phyloP scores from a whole-genome alignment of 2,888 invertebrate genomes.

The Drosophila cognata region DNA sequence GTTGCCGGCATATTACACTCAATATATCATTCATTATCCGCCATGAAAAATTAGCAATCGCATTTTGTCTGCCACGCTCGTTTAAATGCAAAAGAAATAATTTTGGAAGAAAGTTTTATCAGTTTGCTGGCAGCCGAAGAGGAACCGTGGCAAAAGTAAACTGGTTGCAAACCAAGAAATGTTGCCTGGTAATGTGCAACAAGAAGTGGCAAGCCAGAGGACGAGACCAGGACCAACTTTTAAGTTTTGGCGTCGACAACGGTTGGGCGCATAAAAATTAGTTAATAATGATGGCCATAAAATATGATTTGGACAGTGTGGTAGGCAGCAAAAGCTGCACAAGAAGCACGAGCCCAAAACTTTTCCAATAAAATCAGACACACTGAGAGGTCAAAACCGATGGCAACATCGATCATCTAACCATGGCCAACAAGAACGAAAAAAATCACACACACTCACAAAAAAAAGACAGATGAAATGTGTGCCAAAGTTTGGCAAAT shows the following conservation, averaged over 20 bases:
- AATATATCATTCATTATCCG: slow-evolving; percentile 80
- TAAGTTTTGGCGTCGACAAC: slow-evolving; percentile 38
- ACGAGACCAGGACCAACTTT: slow-evolving; percentile 64
- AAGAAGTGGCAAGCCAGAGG: slow-evolving; percentile 48
- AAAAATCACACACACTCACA: background rate
- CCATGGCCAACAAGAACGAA: slow-evolving; percentile 3
- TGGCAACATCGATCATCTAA: slow-evolving; percentile 72
- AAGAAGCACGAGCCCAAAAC: slow-evolving; percentile 49
- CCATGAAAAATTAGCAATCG: slow-evolving; percentile 80
- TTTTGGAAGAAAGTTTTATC: slow-evolving; percentile 75
- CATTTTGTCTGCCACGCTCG: slow-evolving; percentile 73
- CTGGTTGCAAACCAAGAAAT: slow-evolving; percentile 31
- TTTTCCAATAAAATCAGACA: slow-evolving; percentile 79
- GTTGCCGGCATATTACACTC: slow-evolving; percentile 57
- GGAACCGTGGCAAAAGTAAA: slow-evolving; percentile 7
- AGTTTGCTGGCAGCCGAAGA: slow-evolving; percentile 62
- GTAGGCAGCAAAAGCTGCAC: background rate
- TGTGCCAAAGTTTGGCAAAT: slow-evolving; percentile 65
- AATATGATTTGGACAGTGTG: slow-evolving; percentile 71
- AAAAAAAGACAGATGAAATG: slow-evolving; percentile 29
- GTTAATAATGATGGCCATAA: slow-evolving; percentile 80
- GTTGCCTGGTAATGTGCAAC: slow-evolving; percentile 65
- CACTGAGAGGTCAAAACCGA: slow-evolving; percentile 70
- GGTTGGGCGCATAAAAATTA: slow-evolving; percentile 72
- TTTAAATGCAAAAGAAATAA: slow-evolving; percentile 67